Evolutionary conservation across 2,113 vertebrate genomes (phyloP), one percentile per base, ranked within the genome.

Genomic region (Tyto alba): DNA sequence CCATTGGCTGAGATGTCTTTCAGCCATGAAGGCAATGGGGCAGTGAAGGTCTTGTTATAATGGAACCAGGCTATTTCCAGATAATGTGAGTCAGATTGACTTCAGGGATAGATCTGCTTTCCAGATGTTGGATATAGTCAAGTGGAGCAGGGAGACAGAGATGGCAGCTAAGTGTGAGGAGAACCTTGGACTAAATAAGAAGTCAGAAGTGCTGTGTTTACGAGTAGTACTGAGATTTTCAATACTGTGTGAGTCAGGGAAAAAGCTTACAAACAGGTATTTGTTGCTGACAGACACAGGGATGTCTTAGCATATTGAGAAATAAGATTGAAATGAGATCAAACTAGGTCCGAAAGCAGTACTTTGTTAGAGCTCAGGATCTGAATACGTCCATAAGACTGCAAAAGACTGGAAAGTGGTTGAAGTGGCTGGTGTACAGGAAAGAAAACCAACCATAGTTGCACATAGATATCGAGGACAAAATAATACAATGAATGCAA

Each of bases 11-110:
- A 81, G 88, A 85, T 89, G 89, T 93, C 94, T 95, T 96, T 96
- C 87, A 96, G 94, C 94, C 94, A 95, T 85, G 95, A 93, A 97
- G 95, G 90, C 88, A 81, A 86, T 71, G 88, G 96, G 96, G 95
- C 95, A 95, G 60, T 36, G 95, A 96, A 97, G 94, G 94, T 97
- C 96, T 97, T 97, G 90, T 81, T 92, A 88, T 94, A 97, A 97
- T 96, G 93, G 93, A 96, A 97, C 88, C 57, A 80, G 84, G 88
- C 93, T 96, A 97, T 97, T 97, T 97, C 87, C 89, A 97, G 93
- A 97, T 96, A 97, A 97, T 97, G 88, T 85, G 90, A 95, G 82
- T 93, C 96, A 97, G 89, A 96, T 91, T 97, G 95, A 85, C 86
- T 95, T 90, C 75, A 90, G 96, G 88, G 87, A 10, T 72, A 85